Evolutionary conservation across 2,888 invertebrate species (phyloP).

Genomic region (Spilarctia lutea): DNA sequence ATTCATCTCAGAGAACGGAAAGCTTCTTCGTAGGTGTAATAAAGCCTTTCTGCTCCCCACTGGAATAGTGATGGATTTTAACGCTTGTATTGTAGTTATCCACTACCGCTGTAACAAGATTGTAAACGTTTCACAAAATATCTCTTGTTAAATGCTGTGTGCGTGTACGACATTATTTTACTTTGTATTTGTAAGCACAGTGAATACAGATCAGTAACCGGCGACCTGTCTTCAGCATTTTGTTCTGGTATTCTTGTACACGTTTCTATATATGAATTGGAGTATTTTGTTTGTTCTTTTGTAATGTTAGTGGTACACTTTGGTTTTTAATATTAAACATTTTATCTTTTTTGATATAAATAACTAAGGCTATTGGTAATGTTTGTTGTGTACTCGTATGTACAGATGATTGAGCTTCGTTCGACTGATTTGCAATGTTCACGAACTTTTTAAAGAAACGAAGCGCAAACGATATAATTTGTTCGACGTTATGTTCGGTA

Average conservation of each 20-base stretch:
- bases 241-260: constrained; percentile 19
- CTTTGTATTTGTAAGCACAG: constrained; percentile 18
- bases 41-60: constrained; percentile 52
- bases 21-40: constrained; percentile 60
- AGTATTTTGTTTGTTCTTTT: constrained; percentile 30
- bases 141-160: constrained; percentile 13
- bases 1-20: constrained; percentile 60
- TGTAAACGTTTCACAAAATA: constrained; percentile 21
- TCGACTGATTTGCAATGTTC: constrained; percentile 25
- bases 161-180: constrained; percentile 16
- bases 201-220: constrained; percentile 17
- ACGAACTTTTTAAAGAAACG: constrained; percentile 32
- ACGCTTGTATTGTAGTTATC: constrained; percentile 33
- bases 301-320: constrained; percentile 23
- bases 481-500: constrained; percentile 41
- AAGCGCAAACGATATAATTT: constrained; percentile 37
- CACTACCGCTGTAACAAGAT: constrained; percentile 22
- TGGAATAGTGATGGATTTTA: constrained; percentile 59
- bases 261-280: constrained; percentile 32
- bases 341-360: constrained; percentile 39
- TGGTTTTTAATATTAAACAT: constrained; percentile 20
- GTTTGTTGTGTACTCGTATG: constrained; percentile 23
- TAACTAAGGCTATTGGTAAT: constrained; percentile 24
- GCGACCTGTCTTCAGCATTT: constrained; percentile 11
- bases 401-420: constrained; percentile 34